Conservation (phyloP, 2,888 invertebrate species). For the Limnephilus marmoratus region DNA sequence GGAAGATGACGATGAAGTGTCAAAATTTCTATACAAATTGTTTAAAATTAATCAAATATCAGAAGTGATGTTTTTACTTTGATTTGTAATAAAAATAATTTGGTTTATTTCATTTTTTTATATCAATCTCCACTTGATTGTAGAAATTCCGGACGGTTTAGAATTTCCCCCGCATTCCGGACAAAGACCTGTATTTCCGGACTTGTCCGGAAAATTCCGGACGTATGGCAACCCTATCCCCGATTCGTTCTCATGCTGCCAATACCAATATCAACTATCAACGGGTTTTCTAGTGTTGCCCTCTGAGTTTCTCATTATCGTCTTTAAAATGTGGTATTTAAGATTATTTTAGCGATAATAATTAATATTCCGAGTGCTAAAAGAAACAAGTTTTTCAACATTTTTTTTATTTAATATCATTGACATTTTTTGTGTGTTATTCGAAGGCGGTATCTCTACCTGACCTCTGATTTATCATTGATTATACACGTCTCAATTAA, state of each 20-base stretch:
- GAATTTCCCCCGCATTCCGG: too few relatives aligned
- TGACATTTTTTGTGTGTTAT: not conserved
- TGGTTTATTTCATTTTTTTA: too few relatives aligned
- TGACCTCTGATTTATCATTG: conserved; percentile 10
- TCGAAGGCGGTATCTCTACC: not conserved
- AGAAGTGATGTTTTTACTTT: too few relatives aligned
- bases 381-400: conserved; percentile 2
- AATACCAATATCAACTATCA: not conserved
- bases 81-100: too few relatives aligned
- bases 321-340: not conserved
- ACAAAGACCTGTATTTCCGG: too few relatives aligned
- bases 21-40: too few relatives aligned
- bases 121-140: too few relatives aligned
- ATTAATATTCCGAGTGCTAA: not conserved
- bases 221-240: too few relatives aligned
- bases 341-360: not conserved
- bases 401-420: not conserved
- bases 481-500: not conserved
- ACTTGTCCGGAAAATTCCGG: too few relatives aligned
- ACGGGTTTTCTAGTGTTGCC: not conserved
- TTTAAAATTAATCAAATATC: too few relatives aligned
- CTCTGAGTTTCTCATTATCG: not conserved
- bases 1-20: too few relatives aligned
- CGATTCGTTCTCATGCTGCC: not conserved
- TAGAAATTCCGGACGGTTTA: too few relatives aligned